phyloP scores from a whole-genome alignment of 2,797 vertebrate species.

The Remorina albescens region DNA sequence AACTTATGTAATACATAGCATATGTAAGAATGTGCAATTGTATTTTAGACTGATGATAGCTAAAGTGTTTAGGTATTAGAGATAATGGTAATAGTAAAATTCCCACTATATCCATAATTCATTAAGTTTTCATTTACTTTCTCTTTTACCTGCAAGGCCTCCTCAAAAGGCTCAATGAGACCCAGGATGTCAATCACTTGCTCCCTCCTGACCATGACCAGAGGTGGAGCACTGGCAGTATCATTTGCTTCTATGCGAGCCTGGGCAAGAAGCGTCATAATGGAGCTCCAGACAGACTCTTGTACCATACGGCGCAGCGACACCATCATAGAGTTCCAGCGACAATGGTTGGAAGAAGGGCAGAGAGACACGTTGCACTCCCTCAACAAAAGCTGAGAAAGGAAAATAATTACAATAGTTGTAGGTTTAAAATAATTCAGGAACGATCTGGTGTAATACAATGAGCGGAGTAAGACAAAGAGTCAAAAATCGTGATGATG shows the following conservation, averaged over 20 bases:
- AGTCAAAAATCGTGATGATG: no score
- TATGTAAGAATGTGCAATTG: no score
- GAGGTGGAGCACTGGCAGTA: constrained; percentile 71
- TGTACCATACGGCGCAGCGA: constrained; percentile 78
- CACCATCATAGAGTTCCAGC: constrained; percentile 83
- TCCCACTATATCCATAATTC: neutral
- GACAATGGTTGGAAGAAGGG: constrained; percentile 68
- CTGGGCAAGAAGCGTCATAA: constrained; percentile 80
- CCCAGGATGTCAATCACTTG: constrained; percentile 82
- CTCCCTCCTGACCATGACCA: constrained; percentile 80
- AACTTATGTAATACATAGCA: no score
- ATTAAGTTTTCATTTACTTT: neutral
- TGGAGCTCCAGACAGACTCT: constrained; percentile 73
- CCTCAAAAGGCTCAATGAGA: constrained; percentile 83
- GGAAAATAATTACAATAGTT: neutral
- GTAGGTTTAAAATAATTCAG: neutral
- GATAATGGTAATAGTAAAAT: neutral
- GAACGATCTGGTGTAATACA: no score
- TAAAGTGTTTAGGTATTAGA: neutral
- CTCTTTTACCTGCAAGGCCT: constrained; percentile 77
- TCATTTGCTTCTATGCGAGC: constrained; percentile 80
- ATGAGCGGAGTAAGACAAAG: no score
- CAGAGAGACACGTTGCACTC: constrained; percentile 78
- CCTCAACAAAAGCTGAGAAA: constrained; percentile 74
- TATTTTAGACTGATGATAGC: no score